phyloP scores from a whole-genome alignment of 2,797 vertebrate species.

The Poecilia wingei region DNA sequence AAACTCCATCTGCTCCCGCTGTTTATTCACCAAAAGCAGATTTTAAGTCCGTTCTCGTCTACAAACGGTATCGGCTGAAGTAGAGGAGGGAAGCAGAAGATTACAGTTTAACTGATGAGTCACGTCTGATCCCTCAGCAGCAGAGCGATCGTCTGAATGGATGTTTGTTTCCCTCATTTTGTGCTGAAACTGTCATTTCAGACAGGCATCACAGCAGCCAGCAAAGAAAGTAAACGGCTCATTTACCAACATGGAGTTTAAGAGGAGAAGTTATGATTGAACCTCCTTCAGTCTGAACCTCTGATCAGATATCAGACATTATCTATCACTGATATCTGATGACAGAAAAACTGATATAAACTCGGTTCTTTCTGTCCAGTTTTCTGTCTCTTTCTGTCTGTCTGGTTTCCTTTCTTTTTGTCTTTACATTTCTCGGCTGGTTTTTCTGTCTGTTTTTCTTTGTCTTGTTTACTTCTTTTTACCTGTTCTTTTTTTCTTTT shows the following conservation, averaged over 20 bases:
- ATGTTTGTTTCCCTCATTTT: constrained; percentile 10
- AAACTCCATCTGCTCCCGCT: constrained; percentile 23
- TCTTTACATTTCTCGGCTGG: too few relatives aligned
- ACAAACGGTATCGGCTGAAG: neutral
- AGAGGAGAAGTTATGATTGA: neutral
- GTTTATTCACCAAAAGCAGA: constrained; percentile 14
- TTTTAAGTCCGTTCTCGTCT: neutral
- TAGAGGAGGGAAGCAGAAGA: constrained; percentile 8
- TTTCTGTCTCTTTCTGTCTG: too few relatives aligned
- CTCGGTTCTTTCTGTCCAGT: neutral
- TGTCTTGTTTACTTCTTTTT: too few relatives aligned
- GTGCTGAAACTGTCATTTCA: constrained; percentile 1
- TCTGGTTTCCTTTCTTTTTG: too few relatives aligned
- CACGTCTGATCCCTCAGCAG: constrained; percentile 3
- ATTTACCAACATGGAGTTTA: neutral
- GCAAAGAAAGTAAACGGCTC: neutral
- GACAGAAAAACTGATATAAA: neutral
- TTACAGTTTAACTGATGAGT: constrained; percentile 18
- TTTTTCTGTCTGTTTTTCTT: too few relatives aligned
- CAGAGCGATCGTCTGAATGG: neutral
- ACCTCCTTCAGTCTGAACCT: neutral
- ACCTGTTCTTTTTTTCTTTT: too few relatives aligned
- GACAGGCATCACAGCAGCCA: neutral
- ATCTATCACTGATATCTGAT: neutral
- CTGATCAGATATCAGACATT: neutral